phyloP scores from a whole-genome alignment of 2,113 vertebrate species.

The Lepisosteus osseus region DNA sequence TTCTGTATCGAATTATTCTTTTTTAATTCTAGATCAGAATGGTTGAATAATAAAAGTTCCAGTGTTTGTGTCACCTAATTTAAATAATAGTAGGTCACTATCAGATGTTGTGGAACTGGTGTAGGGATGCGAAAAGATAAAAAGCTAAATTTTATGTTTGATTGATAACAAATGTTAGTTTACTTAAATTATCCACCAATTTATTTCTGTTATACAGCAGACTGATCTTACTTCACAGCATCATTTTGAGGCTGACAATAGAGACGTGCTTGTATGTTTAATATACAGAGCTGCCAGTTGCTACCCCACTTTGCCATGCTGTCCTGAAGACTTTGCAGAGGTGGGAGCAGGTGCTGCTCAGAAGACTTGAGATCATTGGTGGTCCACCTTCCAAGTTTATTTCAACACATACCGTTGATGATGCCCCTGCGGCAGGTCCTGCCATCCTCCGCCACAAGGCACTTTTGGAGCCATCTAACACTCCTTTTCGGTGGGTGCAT shows the following conservation, averaged over 20 bases:
- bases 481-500: conserved; percentile 81
- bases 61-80: too few relatives aligned
- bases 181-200: too few relatives aligned
- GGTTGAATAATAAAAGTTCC: background rate
- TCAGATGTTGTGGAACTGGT: too few relatives aligned
- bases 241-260: too few relatives aligned
- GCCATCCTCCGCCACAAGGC: conserved; percentile 93
- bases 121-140: too few relatives aligned
- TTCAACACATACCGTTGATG: conserved; percentile 73
- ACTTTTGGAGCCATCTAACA: conserved; percentile 89
- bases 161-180: too few relatives aligned
- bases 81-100: too few relatives aligned
- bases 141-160: too few relatives aligned
- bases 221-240: too few relatives aligned
- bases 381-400: conserved; percentile 88
- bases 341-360: conserved; percentile 93
- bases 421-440: conserved; percentile 75
- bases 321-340: conserved; percentile 89
- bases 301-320: conserved; percentile 87
- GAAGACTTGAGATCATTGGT: conserved; percentile 84
- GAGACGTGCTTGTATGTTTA: conserved; percentile 12
- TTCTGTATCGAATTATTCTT: background rate
- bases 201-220: too few relatives aligned
- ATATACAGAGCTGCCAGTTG: conserved; percentile 85
- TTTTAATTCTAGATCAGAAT: background rate